These are phyloP conservation scores for Folsomia candida DNA, from an alignment of 2,888 invertebrate species.

Conservation along the genomic window DNA sequence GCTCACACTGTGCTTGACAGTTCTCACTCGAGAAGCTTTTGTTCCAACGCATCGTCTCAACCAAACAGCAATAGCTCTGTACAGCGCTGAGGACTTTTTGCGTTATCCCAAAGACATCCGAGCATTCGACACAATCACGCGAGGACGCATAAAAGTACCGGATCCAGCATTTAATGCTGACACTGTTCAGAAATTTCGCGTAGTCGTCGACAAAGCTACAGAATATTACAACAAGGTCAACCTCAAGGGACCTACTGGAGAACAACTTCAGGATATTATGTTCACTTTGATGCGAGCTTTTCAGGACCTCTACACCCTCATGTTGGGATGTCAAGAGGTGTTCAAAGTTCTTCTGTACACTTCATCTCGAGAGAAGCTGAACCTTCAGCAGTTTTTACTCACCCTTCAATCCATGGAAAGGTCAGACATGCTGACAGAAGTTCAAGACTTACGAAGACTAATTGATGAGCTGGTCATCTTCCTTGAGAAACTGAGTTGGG, in stretches of 20 bases:
- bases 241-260: constrained; percentile 28
- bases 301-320: constrained; percentile 40
- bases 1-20: constrained; percentile 27
- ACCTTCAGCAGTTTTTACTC: constrained; percentile 41
- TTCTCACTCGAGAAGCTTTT: constrained; percentile 42
- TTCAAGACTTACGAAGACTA: constrained; percentile 41
- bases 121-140: constrained; percentile 29
- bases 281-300: constrained; percentile 39
- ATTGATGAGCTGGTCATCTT: constrained; percentile 46
- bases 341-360: constrained; percentile 45
- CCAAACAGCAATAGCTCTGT: constrained; percentile 42
- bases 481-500: constrained; percentile 48
- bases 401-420: constrained; percentile 42
- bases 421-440: constrained; percentile 44
- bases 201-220: constrained; percentile 40
- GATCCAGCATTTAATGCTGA: constrained; percentile 26
- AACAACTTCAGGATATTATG: constrained; percentile 39
- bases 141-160: constrained; percentile 36
- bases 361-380: constrained; percentile 32
- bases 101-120: constrained; percentile 41
- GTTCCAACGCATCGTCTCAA: constrained; percentile 46
- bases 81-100: constrained; percentile 44
- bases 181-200: constrained; percentile 38
- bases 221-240: constrained; percentile 41
- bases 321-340: constrained; percentile 42